Base-by-base conservation (phyloP, 2,797 vertebrate species). In the Melanogrammus aeglefinus region DNA sequence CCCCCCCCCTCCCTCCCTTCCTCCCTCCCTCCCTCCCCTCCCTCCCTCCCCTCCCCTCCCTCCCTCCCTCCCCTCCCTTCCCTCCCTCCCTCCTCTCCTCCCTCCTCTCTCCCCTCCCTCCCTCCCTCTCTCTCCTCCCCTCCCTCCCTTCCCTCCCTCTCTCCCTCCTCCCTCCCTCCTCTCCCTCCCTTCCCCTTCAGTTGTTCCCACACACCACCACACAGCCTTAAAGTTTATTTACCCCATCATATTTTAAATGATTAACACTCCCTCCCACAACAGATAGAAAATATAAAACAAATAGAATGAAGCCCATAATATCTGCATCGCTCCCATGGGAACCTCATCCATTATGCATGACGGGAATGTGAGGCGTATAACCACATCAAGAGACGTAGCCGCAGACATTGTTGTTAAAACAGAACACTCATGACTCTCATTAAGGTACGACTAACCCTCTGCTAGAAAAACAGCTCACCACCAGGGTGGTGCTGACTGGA, bases 91-190 rank as follows among this genome's bases (percentile, higher is more conserved):
- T 33, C 31, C 31, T 69, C 57, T n/a, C 78, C 4, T 33, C 27
- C 31, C 33, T 16, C n/a, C 31, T 31, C 31, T 2, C 31, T 31
- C 27, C 79, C 39, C 86, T 85, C 88, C 82, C 81, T 69, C 57
- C 77, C 12, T 33, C 27, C 31, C 70, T 31, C 29, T 31, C 29
- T 31, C 33, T 14, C 21, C n/a, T n/a, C n/a, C n/a, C 29, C 1
- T 71, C 79, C 39, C 86, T 85, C 88, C 82, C 81, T 79, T 88
- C 31, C 82, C 82, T 75, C 78, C 63, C 47, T 33, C 75, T 1
- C 31, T 33, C 31, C 31, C 63, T 47, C 75, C 74, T 47, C 77
- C 86, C 35, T 86, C 85, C 89, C 84, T 66, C 57, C 78, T 4
- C 33, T 72, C 79, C 82, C 81, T 79, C 76, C 78, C 57, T 39